Percentiles rank a stretch among this genome's conserved stretches.
Evolutionary conservation across 2,113 vertebrate genomes (phyloP).

Genomic region (Neofelis nebulosa): DNA sequence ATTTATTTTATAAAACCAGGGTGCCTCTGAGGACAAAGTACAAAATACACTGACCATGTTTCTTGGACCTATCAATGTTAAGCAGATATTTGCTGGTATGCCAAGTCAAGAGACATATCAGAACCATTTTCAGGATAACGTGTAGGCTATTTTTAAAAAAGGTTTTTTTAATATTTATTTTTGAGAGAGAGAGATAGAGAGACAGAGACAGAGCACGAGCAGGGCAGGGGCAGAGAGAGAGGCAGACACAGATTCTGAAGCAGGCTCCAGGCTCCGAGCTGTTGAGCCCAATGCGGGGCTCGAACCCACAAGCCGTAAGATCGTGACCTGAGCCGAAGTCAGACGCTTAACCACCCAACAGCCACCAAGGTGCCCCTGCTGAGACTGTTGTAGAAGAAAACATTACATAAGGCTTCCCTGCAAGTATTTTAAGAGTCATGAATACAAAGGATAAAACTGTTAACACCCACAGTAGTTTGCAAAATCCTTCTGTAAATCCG

Average conservation of each 20-base stretch:
- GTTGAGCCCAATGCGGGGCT: no score
- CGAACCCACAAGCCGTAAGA: no score
- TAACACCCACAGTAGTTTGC: constrained; percentile 87
- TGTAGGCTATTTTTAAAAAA: no score
- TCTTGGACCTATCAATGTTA: neutral
- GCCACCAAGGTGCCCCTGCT: neutral
- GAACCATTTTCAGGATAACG: neutral
- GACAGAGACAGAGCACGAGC: no score
- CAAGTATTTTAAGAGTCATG: neutral
- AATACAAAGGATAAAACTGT: neutral
- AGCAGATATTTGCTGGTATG: neutral
- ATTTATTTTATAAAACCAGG: neutral
- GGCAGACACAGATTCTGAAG: no score
- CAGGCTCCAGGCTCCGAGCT: no score
- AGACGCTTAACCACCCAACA: no score
- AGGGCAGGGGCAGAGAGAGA: no score
- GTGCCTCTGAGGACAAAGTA: neutral
- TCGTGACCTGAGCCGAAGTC: no score
- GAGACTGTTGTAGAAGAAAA: neutral
- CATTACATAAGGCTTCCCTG: neutral
- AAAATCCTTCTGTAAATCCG: constrained; percentile 88
- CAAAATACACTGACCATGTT: neutral
- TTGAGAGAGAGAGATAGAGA: no score
- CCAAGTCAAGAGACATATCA: neutral
- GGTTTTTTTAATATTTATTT: no score